Percentiles rank a stretch among this genome's conserved stretches.
These are phyloP conservation scores for Corticium candelabrum DNA, from an alignment of 37 sponge, comb jelly and placozoan species.

Conservation along the genomic window DNA sequence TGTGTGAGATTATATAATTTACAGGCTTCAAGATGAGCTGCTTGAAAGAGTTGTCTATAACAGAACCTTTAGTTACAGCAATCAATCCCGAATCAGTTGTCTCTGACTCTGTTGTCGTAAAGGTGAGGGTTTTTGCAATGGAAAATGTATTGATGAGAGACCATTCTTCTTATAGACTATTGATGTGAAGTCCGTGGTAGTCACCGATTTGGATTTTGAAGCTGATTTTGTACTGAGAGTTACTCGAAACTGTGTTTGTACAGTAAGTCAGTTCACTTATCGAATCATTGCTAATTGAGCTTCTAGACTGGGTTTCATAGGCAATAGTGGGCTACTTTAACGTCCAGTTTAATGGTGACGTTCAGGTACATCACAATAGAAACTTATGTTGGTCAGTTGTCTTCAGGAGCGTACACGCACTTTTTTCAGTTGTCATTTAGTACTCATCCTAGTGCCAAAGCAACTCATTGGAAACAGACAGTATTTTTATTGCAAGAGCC, in stretches of 20 bases:
- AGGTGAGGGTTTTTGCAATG: constrained; percentile 23
- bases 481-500: constrained; percentile 40
- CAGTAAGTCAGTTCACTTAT: neutral
- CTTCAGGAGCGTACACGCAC: neutral
- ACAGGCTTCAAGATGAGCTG: constrained; percentile 70
- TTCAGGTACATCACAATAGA: neutral
- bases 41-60: constrained; percentile 38
- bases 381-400: neutral
- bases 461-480: constrained; percentile 86
- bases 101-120: constrained; percentile 37
- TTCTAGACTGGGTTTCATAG: constrained; percentile 22
- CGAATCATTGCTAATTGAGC: too few species aligned
- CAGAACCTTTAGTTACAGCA: constrained; percentile 32
- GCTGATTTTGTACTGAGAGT: constrained; percentile 1
- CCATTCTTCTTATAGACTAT: neutral
- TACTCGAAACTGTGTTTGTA: neutral
- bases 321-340: constrained; percentile 67
- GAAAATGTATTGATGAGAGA: neutral
- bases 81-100: constrained; percentile 25
- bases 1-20: neutral
- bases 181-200: constrained; percentile 10
- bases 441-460: constrained; percentile 33
- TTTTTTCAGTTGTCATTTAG: constrained; percentile 19
- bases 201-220: neutral
- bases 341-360: constrained; percentile 20